Base-by-base conservation (phyloP, 2,888 invertebrate genomes). In the Rotaria magnacalcarata region DNA sequence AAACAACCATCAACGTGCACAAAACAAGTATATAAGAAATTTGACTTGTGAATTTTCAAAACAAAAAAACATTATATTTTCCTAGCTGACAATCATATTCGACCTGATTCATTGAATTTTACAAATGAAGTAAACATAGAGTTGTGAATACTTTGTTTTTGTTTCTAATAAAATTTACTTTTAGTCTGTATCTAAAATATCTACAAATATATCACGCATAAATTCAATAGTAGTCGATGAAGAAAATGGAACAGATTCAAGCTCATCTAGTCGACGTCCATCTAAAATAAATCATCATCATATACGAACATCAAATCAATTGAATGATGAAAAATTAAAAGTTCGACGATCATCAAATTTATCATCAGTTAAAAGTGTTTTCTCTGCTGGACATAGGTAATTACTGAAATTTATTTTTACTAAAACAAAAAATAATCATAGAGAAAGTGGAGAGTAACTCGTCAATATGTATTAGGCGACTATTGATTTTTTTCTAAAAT, bases 351-450 rank as follows among this genome's bases (percentile, higher is more conserved):
- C 3, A 43, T 60, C 58, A 43, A 43, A 27, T 19, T 3, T 67
- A 24, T 84, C 85, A 10, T 19, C 56, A 41, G 34, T 85, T 11
- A 87, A 87, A 85, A 85, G 84, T 24, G 47, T 56, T 34, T 84
- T 85, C n/a, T 85, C 87, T 16, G 58, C 85, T 60, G 87, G 87
- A 84, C 60, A 80, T 60, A 58, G 87, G 58, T 87, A 85, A 21
- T 34, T 34, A 2, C 34, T 34, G 34, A 34, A 34, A 34, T 34
- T 34, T 34, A 34, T 34, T 34, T 34, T 34, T 34, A 34, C 2
- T 1, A 34, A 34, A 34, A 34, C 34, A 34, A 34, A 34, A 34
- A 34, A 34, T 34, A 34, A 34, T 34, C 34, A 1, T 34, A 34
- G 34, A 34, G 34, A 34, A 34, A 2, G 34, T 34, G 1, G 34